These are phyloP conservation scores for Philereme vetulata DNA, from an alignment of 2,888 invertebrate genomes.

Conservation along the genomic window DNA sequence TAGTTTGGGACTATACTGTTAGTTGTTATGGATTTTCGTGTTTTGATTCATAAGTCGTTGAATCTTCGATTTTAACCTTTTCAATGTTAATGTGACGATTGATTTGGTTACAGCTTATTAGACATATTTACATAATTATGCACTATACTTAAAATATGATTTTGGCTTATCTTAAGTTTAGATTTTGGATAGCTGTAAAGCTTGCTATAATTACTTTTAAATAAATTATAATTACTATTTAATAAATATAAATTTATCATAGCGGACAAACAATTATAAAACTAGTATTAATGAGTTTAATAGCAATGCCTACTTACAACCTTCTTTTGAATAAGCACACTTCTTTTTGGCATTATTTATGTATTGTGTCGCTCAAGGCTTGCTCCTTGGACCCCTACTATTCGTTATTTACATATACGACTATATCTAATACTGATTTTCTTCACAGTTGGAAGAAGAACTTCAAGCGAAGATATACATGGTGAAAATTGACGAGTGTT, in stretches of 20 bases:
- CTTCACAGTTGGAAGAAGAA: slow-evolving; percentile 85
- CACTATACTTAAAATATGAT: too few relatives aligned
- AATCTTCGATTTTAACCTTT: slow-evolving; percentile 5
- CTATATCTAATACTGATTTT: background rate
- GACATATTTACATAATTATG: background rate
- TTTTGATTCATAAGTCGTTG: slow-evolving; percentile 10
- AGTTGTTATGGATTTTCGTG: slow-evolving; percentile 6
- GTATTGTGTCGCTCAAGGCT: slow-evolving; percentile 7
- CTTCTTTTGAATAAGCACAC: too few relatives aligned
- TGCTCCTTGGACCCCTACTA: background rate
- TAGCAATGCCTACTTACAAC: too few relatives aligned
- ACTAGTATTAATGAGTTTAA: too few relatives aligned
- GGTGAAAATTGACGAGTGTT: slow-evolving; percentile 96
- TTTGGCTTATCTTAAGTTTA: too few relatives aligned
- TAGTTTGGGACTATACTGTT: slow-evolving; percentile 12
- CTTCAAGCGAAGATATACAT: slow-evolving; percentile 90
- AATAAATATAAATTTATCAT: too few relatives aligned
- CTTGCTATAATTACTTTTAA: too few relatives aligned
- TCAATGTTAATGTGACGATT: background rate
- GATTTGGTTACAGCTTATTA: background rate
- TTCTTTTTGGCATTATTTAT: background rate
- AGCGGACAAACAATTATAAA: too few relatives aligned
- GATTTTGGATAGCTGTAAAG: too few relatives aligned
- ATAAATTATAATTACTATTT: too few relatives aligned
- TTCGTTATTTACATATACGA: background rate